phyloP scores from a whole-genome alignment of 2,113 vertebrate genomes.

The Neotragus moschatus region DNA sequence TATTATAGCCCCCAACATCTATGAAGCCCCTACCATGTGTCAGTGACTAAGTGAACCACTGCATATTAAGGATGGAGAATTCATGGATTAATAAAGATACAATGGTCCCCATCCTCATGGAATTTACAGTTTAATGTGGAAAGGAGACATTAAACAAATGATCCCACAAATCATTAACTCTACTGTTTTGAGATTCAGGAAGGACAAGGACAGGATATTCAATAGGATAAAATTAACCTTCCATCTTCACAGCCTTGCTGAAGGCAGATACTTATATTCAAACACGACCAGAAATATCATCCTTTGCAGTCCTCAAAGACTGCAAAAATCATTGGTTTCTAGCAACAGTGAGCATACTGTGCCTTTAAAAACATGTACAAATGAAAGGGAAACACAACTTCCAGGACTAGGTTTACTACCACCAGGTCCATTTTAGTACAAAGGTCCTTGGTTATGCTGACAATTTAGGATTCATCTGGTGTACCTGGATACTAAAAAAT shows the following conservation, averaged over 20 bases:
- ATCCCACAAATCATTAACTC: neutral
- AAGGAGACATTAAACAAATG: neutral
- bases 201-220: neutral
- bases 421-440: neutral
- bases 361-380: neutral
- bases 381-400: neutral
- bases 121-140: neutral
- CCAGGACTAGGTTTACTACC: neutral
- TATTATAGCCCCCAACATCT: neutral
- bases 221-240: neutral
- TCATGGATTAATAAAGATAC: neutral
- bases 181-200: neutral
- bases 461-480: neutral
- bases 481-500: neutral
- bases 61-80: neutral
- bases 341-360: neutral
- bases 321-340: neutral
- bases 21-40: neutral
- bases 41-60: neutral
- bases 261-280: neutral
- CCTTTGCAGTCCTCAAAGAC: neutral
- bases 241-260: neutral
- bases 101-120: neutral
- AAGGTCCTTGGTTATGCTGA: neutral
- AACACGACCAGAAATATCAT: neutral